phyloP scores from a whole-genome alignment of 2,797 vertebrate species.

The Typhlichthys eigenmanni region DNA sequence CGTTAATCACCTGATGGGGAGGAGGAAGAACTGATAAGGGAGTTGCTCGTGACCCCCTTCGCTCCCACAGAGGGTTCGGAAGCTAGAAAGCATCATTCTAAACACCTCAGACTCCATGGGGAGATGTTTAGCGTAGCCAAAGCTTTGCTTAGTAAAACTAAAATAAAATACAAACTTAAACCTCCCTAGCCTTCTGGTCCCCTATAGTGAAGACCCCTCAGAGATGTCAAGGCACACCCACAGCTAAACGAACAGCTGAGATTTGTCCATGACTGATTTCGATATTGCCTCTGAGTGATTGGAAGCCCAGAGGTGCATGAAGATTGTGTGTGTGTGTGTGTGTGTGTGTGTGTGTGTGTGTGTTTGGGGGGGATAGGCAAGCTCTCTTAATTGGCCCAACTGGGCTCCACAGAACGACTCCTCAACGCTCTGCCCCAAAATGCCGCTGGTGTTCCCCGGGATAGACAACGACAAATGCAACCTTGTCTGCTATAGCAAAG shows the following conservation, averaged over 20 bases:
- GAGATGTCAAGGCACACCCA: constrained; percentile 23
- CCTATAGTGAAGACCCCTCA: constrained; percentile 11
- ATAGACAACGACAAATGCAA: constrained; percentile 16
- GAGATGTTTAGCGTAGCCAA: too few relatives aligned
- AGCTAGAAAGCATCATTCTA: too few relatives aligned
- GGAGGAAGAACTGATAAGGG: too few relatives aligned
- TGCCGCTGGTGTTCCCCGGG: constrained; percentile 48
- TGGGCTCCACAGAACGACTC: constrained; percentile 37
- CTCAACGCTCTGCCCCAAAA: constrained; percentile 42
- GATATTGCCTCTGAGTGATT: constrained; percentile 34
- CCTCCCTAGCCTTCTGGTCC: constrained; percentile 17
- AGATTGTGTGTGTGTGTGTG: constrained; percentile 4
- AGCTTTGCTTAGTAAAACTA: constrained; percentile 23
- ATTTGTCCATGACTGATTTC: constrained; percentile 43
- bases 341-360: not conserved
- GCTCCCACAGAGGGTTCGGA: too few relatives aligned
- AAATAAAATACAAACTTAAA: constrained; percentile 19
- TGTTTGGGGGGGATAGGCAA: too few relatives aligned
- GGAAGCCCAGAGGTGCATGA: constrained; percentile 27
- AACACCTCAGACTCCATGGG: too few relatives aligned
- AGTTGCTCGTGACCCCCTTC: too few relatives aligned
- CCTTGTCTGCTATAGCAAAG: too few relatives aligned
- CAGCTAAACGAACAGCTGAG: constrained; percentile 41
- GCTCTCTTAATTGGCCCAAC: constrained; percentile 69
- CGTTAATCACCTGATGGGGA: too few relatives aligned